These are phyloP conservation scores for Percopsis transmontana DNA, from an alignment of 2,113 vertebrate species.

Conservation along the genomic window DNA sequence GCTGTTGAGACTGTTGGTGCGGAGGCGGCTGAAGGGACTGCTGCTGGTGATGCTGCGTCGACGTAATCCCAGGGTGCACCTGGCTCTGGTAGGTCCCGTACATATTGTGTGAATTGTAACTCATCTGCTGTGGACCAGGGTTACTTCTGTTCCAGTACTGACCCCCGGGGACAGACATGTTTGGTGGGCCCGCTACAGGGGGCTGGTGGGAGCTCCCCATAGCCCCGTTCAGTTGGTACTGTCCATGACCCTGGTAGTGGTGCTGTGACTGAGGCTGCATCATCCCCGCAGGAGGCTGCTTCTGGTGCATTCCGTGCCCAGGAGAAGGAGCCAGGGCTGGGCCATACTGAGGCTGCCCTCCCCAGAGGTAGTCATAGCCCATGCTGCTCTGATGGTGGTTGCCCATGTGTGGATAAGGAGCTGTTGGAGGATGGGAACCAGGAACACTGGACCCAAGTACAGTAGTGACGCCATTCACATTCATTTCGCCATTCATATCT, in stretches of 20 bases:
- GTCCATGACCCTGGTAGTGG: slow-evolving; percentile 81
- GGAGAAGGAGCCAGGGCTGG: slow-evolving; percentile 71
- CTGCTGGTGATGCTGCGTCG: slow-evolving; percentile 74
- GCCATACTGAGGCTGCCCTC: slow-evolving; percentile 84
- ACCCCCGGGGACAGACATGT: slow-evolving; percentile 72
- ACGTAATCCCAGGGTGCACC: slow-evolving; percentile 65
- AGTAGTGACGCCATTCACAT: slow-evolving; percentile 97
- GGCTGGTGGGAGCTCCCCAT: slow-evolving; percentile 75
- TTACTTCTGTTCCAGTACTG: slow-evolving; percentile 89
- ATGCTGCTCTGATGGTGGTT: slow-evolving; percentile 81
- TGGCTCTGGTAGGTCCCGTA: slow-evolving; percentile 75
- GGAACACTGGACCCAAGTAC: slow-evolving; percentile 88
- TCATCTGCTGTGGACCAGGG: slow-evolving; percentile 81
- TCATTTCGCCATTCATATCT: slow-evolving; percentile 96
- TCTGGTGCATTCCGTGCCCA: slow-evolving; percentile 80
- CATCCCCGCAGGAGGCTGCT: slow-evolving; percentile 78
- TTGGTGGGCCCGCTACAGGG: slow-evolving; percentile 76
- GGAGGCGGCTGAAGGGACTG: slow-evolving; percentile 67
- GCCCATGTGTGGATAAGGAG: slow-evolving; percentile 81
- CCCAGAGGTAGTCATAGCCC: slow-evolving; percentile 93
- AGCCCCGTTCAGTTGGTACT: slow-evolving; percentile 88
- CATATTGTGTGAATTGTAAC: slow-evolving; percentile 73
- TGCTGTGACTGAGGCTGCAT: slow-evolving; percentile 75
- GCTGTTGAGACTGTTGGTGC: slow-evolving; percentile 65
- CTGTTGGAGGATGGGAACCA: slow-evolving; percentile 82